These are phyloP conservation scores for Halcyon leucocephala DNA, from an alignment of 2,797 vertebrate species.

Conservation along the genomic window DNA sequence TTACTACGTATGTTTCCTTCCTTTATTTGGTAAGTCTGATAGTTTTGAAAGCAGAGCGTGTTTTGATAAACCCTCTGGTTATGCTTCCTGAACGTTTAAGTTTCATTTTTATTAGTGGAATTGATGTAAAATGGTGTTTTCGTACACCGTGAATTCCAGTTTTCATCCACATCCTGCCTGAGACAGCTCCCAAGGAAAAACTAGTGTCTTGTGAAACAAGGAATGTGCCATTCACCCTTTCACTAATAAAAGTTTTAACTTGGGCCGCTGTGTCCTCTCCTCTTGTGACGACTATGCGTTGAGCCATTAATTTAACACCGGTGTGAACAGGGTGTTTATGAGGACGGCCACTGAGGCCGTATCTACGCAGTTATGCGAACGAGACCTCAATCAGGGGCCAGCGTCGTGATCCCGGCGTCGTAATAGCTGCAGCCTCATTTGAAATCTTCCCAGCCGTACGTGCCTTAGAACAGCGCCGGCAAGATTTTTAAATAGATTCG, in stretches of 20 bases:
- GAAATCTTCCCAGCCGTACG: not conserved
- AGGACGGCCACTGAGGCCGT: not conserved
- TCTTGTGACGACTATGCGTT: not conserved
- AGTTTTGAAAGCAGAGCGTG: not conserved
- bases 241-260: not conserved
- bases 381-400: not conserved
- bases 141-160: not conserved
- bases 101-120: conserved; percentile 15
- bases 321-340: not conserved
- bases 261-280: not conserved
- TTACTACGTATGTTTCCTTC: not conserved
- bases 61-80: conserved; percentile 2
- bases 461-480: not conserved
- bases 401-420: not conserved
- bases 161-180: conserved; percentile 3
- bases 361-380: not conserved
- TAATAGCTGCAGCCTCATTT: conserved; percentile 18
- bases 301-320: not conserved
- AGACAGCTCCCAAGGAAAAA: conserved; percentile 2
- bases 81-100: not conserved
- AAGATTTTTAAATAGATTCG: conserved; percentile 58
- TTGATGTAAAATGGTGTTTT: conserved; percentile 17
- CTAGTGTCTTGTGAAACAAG: conserved; percentile 18
- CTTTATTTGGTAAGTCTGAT: not conserved
- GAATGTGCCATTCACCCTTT: not conserved